These are phyloP conservation scores for Aphelenchoides besseyi DNA, from an alignment of 1,140 invertebrate species.

Conservation along the genomic window DNA sequence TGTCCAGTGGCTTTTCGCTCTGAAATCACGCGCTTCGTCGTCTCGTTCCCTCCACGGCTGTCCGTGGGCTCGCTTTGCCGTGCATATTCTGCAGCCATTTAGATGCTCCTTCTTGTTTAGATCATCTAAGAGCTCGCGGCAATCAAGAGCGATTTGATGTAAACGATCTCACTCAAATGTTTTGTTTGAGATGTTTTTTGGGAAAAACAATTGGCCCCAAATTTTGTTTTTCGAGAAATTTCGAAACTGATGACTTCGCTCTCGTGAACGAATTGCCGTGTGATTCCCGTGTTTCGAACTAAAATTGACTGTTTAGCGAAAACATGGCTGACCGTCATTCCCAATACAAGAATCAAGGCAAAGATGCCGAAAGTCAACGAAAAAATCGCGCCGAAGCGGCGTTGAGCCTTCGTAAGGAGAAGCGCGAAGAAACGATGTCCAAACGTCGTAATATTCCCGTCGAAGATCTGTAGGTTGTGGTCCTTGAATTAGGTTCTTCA, in stretches of 20 bases:
- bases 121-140: no score
- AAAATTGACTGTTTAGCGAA: background rate
- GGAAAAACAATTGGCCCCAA: background rate
- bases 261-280: background rate
- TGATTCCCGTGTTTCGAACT: background rate
- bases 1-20: no score
- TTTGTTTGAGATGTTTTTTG: background rate
- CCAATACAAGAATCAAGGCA: constrained; percentile 60
- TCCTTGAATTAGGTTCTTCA: constrained; percentile 10
- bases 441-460: constrained; percentile 83
- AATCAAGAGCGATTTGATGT: background rate
- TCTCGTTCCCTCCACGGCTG: no score
- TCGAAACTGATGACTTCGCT: background rate
- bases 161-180: background rate
- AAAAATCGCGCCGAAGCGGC: constrained; percentile 81
- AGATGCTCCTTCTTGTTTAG: no score
- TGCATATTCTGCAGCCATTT: no score
- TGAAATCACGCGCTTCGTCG: no score
- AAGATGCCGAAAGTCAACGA: constrained; percentile 55
- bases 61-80: no score
- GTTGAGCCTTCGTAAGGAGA: constrained; percentile 90
- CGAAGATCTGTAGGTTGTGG: constrained; percentile 23
- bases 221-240: constrained; percentile 1
- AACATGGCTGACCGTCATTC: constrained; percentile 51
- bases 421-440: constrained; percentile 88